A percentile compares a stretch with the other conserved stretches of the same genome.
These are phyloP conservation scores for Callocephalon fimbriatum DNA, from an alignment of 2,113 vertebrate genomes.

Conservation along the genomic window DNA sequence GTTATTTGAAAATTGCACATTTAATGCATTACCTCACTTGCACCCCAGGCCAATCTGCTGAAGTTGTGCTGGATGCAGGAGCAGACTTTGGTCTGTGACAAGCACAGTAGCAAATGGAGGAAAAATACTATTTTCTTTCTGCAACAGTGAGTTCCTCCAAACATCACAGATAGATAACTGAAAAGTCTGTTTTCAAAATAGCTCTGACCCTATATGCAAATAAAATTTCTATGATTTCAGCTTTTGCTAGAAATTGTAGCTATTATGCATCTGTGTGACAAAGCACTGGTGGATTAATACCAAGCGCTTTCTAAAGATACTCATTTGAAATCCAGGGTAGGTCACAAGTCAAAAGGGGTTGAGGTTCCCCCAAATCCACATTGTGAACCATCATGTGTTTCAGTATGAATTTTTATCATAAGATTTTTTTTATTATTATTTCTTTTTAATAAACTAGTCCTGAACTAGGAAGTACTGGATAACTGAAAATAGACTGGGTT, in stretches of 20 bases:
- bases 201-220: not conserved
- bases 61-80: not conserved
- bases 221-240: not conserved
- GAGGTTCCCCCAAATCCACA: not conserved
- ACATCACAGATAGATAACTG: not conserved
- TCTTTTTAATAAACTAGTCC: not conserved
- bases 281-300: not conserved
- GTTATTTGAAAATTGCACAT: not conserved
- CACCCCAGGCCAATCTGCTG: not conserved
- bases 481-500: not conserved
- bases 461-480: not conserved
- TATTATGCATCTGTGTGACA: not conserved
- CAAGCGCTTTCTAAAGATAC: not conserved
- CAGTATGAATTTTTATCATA: not conserved
- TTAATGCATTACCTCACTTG: not conserved
- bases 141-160: not conserved
- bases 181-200: constrained; percentile 5
- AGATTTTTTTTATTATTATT: not conserved
- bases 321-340: not conserved
- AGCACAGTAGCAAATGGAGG: not conserved
- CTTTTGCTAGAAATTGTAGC: not conserved
- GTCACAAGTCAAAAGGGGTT: not conserved
- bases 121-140: not conserved
- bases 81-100: not conserved
- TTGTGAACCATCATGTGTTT: not conserved